A percentile compares a stretch with the other conserved stretches of the same genome.
phyloP scores from a whole-genome alignment of 1,140 invertebrate species.

The Chymomyza costata region DNA sequence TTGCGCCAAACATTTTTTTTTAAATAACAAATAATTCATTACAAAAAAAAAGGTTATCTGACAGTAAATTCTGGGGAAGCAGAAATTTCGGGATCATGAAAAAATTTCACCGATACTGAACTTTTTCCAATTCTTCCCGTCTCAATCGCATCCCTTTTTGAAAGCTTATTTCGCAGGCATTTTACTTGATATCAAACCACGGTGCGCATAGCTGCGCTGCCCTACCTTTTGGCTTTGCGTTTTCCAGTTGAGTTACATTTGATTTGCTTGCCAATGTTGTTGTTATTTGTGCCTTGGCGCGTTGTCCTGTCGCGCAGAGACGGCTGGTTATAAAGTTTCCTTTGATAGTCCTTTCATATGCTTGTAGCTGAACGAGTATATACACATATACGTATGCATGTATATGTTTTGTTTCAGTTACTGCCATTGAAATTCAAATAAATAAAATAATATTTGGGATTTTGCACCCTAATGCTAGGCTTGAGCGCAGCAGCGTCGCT shows the following conservation, averaged over 20 bases:
- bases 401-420: slow-evolving; percentile 46
- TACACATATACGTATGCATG: neutral
- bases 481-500: slow-evolving; percentile 3
- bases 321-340: slow-evolving; percentile 35
- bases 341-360: slow-evolving; percentile 8
- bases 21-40: too few relatives aligned
- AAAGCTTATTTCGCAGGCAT: too few relatives aligned
- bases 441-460: slow-evolving; percentile 74
- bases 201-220: too few relatives aligned
- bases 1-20: too few relatives aligned
- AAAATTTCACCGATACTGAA: too few relatives aligned
- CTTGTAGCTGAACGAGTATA: too few relatives aligned
- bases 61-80: too few relatives aligned
- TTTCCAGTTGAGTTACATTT: slow-evolving; percentile 50
- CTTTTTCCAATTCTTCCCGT: too few relatives aligned
- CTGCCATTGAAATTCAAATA: slow-evolving; percentile 66
- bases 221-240: slow-evolving; percentile 45
- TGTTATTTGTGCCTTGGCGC: neutral
- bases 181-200: too few relatives aligned
- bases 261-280: slow-evolving; percentile 29
- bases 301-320: neutral
- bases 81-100: too few relatives aligned
- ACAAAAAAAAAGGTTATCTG: too few relatives aligned
- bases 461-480: slow-evolving; percentile 63
- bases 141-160: too few relatives aligned